Evolutionary conservation across 2,113 vertebrate species (phyloP), one percentile per base, ranked within the genome.

Genomic region (Oostethus manadensis): DNA sequence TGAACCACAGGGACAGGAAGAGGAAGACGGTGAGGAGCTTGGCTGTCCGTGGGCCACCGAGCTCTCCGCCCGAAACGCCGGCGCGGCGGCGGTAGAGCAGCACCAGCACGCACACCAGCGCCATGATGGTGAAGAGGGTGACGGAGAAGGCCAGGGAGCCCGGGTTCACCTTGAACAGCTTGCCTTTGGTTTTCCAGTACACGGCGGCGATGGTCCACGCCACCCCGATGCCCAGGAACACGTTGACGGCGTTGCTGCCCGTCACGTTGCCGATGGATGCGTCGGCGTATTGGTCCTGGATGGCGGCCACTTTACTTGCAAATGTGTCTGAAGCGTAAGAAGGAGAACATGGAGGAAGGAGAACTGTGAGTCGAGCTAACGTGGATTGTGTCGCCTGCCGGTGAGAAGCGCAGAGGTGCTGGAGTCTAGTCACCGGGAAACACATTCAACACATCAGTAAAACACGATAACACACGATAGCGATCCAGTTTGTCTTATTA

Each of bases 191-290:
- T 0, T 79, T 64, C 92, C 92, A 93, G 79, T 90, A 93, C 56
- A 92, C 73, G 1, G 92, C 40, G 0, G 92, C 91, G 64, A 93
- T 90, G 85, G 91, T 92, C 92, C 92, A 93, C 14, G 92, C 92
- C 73, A 93, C 86, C 0, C 92, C 92, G 44, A 93, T 91, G 63
- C 92, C 92, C 71, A 93, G 84, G 87, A 93, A 93, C 4, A 93
- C 91, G 8, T 93, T 93, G 13, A 93, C 92, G 0, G 91, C 92
- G 49, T 93, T 93, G 81, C 91, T 92, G 78, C 92, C 92, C 0
- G 92, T 93, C 81, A 93, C 92, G 14, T 93, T 93, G 50, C 92
- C 91, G 13, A 93, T 92, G 57, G 92, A 93, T 5, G 92, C 92
- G 21, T 93, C 92, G 0, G 92, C 92, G 8, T 92, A 91, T 61